phyloP scores from a whole-genome alignment of 2,888 invertebrate species.

The Blomia tropicalis region DNA sequence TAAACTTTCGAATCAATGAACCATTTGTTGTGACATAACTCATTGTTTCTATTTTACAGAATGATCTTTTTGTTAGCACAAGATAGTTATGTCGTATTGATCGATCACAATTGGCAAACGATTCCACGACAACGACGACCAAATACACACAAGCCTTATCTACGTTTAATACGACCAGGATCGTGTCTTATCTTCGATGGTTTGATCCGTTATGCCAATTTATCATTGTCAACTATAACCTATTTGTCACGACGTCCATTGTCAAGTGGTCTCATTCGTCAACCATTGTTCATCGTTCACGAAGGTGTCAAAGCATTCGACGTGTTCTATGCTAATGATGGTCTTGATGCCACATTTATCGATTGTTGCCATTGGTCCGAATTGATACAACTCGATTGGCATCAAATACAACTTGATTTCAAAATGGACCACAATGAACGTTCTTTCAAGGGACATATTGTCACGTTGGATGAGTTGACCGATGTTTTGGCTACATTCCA shows the following conservation, averaged over 20 bases:
- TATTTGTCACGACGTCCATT: not conserved
- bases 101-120: not conserved
- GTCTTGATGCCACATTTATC: not conserved
- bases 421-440: not conserved
- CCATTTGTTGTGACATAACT: not conserved
- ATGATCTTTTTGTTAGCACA: not conserved
- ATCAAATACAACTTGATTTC: not conserved
- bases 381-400: not conserved
- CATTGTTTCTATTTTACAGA: not conserved
- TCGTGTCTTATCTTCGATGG: not conserved
- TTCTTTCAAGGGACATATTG: not conserved
- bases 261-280: not conserved
- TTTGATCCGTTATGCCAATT: not conserved
- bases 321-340: not conserved
- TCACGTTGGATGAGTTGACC: not conserved
- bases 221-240: not conserved
- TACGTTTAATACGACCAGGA: not conserved
- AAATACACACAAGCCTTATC: not conserved
- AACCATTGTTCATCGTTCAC: not conserved
- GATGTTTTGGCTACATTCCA: not conserved
- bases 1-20: not conserved
- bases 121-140: not conserved
- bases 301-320: conserved; percentile 1
- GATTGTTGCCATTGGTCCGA: not conserved
- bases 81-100: not conserved